Conservation (phyloP, 2,797 vertebrate species). For the Enteromius anoplus region DNA sequence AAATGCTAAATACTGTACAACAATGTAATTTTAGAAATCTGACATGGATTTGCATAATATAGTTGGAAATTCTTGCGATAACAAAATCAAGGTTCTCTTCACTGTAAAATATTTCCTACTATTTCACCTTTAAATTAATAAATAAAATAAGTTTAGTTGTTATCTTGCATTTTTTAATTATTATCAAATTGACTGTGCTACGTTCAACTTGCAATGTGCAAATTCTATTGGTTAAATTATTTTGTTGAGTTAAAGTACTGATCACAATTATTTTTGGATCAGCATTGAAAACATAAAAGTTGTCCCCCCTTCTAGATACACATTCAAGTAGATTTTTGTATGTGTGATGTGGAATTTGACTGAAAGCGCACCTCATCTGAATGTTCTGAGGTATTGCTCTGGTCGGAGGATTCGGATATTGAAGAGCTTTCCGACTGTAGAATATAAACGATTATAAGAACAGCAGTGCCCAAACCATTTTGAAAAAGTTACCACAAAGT, state of each 20-base stretch:
- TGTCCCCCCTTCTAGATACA: not conserved
- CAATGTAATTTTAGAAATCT: not conserved
- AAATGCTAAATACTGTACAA: not conserved
- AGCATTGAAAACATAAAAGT: not conserved
- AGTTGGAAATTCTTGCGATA: not conserved
- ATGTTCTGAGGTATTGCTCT: slow-evolving; percentile 35
- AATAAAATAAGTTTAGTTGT: not conserved
- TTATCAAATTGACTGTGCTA: not conserved
- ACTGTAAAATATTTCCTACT: not conserved
- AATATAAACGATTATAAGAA: not conserved
- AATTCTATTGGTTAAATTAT: not conserved
- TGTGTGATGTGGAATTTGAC: not conserved
- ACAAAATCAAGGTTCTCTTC: not conserved
- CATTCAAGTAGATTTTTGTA: not conserved
- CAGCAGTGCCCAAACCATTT: not conserved
- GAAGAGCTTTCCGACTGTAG: slow-evolving; percentile 53
- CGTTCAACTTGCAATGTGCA: not conserved
- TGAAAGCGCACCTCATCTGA: slow-evolving; percentile 37
- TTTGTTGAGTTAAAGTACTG: not conserved
- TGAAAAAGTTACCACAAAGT: not conserved
- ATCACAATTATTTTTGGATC: not conserved
- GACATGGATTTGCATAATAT: not conserved
- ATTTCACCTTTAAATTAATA: not conserved
- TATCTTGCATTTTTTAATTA: not conserved
- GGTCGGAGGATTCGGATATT: slow-evolving; percentile 54